Conservation (phyloP, 2,797 vertebrate species). For the Gobio occitaniae region DNA sequence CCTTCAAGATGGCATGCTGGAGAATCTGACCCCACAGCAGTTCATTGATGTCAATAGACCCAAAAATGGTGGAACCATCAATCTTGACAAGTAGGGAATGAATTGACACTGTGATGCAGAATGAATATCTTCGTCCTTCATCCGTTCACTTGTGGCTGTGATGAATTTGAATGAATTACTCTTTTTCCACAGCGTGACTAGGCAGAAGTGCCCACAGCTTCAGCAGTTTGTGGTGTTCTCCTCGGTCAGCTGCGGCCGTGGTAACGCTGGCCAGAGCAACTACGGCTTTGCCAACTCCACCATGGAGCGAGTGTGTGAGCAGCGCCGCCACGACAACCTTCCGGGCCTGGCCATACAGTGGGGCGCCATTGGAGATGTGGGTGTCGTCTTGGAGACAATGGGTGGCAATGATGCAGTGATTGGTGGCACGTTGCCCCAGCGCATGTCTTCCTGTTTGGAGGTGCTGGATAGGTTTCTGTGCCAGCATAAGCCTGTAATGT, state of each 20-base stretch:
- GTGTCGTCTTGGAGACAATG: conserved; percentile 87
- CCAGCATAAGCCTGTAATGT: conserved; percentile 85
- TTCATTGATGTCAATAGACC: conserved; percentile 90
- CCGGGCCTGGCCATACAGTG: conserved; percentile 93
- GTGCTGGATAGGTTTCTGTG: conserved; percentile 91
- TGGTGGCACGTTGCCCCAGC: conserved; percentile 90
- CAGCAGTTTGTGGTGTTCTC: conserved; percentile 95
- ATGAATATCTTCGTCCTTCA: background rate
- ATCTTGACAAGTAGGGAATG: conserved; percentile 87
- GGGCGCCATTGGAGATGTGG: conserved; percentile 96
- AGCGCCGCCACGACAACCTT: conserved; percentile 82
- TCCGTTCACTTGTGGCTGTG: background rate
- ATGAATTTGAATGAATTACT: background rate
- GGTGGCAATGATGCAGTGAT: conserved; percentile 86
- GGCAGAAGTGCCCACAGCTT: conserved; percentile 87
- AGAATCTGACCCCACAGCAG: conserved; percentile 88
- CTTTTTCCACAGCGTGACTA: conserved; percentile 81
- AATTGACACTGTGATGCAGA: background rate
- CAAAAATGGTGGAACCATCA: conserved; percentile 88
- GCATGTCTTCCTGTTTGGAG: conserved; percentile 91
- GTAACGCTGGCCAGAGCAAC: conserved; percentile 94
- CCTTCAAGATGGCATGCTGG: conserved; percentile 92
- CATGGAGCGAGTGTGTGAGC: conserved; percentile 97
- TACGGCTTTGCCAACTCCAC: conserved; percentile 96
- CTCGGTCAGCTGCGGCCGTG: conserved; percentile 95